Evolutionary conservation across 2,113 vertebrate genomes (phyloP), one percentile per base, ranked within the genome.

Genomic region (Paramisgurnus dabryanus): DNA sequence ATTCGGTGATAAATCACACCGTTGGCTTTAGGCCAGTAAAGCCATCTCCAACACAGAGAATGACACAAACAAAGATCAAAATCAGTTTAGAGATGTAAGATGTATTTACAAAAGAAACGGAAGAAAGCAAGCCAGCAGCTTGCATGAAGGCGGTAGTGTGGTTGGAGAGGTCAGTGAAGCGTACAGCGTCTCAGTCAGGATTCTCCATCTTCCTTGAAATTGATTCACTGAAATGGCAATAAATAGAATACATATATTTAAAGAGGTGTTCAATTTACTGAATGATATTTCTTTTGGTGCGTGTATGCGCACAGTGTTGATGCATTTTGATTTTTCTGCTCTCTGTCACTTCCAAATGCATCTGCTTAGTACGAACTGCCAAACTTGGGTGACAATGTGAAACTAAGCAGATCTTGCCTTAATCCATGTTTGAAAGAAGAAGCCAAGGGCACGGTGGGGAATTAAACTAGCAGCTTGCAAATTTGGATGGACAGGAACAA

Each of bases 161-260:
- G 61, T 67, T 77, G 43, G 22, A 64, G 73, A 64, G 58, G 71
- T 39, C 60, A 76, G 8, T 76, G 60, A 76, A 76, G 73, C 12
- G 0, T 10, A 1, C 27, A 65, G 6, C 17, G 10, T 64, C 18
- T 57, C 11, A 10, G 34, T 66, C 34, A 40, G 55, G 34, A 64
- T 15, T 34, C 41, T 64, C 43, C 68, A 17, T 68, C 67, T 27
- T 73, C 61, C 50, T 77, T 69, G 18, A 47, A 11, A 78, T 67
- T 81, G 49, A 77, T 78, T 74, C 64, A 78, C 75, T 74, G 68
- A 78, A 68, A 63, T 22, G 40, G 13, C 18, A 27, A 63, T 76
- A 84, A 80, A 81, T 80, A 50, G 63, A 11, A 78, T 73, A 81
- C 67, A 64, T 63, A 81, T 78, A 78, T 78, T 74, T 78, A 74